Conservation (phyloP, 1,140 invertebrate species). For the Drosophila grimshawi region DNA sequence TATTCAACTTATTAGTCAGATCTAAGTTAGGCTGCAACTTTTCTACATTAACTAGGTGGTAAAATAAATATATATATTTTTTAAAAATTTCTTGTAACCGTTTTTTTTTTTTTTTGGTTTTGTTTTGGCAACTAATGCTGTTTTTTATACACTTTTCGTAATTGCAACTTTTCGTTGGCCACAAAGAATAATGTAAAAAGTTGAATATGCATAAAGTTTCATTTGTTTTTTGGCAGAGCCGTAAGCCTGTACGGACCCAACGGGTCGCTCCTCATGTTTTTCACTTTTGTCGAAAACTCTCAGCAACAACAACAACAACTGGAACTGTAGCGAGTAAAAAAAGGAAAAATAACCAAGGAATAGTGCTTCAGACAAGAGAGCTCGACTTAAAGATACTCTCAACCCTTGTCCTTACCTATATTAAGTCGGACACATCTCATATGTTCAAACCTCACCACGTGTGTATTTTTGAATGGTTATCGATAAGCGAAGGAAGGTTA, state of each 20-base stretch:
- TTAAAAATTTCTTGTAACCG: neutral
- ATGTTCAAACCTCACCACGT: too few species aligned
- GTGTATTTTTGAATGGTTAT: too few species aligned
- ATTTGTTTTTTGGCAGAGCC: slow-evolving; percentile 65
- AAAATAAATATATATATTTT: too few species aligned
- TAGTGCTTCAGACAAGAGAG: too few species aligned
- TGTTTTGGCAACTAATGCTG: slow-evolving; percentile 26
- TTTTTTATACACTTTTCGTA: neutral
- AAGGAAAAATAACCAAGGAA: slow-evolving; percentile 16
- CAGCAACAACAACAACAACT: slow-evolving; percentile 13
- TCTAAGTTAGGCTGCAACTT: too few species aligned
- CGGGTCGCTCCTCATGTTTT: slow-evolving; percentile 17
- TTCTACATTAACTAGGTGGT: too few species aligned
- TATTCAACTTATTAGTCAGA: too few species aligned
- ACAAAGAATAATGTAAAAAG: slow-evolving; percentile 81
- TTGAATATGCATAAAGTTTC: slow-evolving; percentile 81
- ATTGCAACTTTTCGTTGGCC: slow-evolving; percentile 64
- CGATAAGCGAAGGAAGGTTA: too few species aligned
- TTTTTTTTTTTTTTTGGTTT: slow-evolving; percentile 25
- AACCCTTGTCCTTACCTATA: too few species aligned
- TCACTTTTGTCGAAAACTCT: slow-evolving; percentile 35
- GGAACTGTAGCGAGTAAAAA: slow-evolving; percentile 23
- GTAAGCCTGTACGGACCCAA: slow-evolving; percentile 11
- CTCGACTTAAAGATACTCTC: too few species aligned
- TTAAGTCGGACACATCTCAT: too few species aligned